A percentile compares a stretch with the other conserved stretches of the same genome.
phyloP scores from a whole-genome alignment of 2,888 invertebrate genomes.

The Euzophera pinguis region DNA sequence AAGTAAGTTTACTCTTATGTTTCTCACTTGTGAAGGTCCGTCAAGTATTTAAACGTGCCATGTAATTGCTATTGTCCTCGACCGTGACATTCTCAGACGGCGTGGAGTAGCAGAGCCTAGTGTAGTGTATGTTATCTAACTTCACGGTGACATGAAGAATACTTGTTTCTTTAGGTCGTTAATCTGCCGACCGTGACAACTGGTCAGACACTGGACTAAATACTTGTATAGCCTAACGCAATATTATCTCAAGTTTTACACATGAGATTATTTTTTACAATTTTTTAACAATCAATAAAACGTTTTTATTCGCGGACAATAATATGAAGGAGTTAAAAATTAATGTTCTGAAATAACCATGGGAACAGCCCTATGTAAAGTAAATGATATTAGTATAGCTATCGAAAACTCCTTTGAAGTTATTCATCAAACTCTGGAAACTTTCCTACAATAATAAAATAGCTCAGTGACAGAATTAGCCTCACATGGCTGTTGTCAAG shows the following conservation, averaged over 20 bases:
- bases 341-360: no score
- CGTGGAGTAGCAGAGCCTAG: background rate
- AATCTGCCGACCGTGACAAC: background rate
- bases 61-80: conserved; percentile 1
- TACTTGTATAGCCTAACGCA: background rate
- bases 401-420: background rate
- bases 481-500: conserved; percentile 10
- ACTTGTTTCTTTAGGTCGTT: background rate
- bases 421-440: background rate
- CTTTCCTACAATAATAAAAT: background rate
- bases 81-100: background rate
- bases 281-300: no score
- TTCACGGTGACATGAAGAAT: conserved; percentile 3
- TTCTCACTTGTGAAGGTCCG: background rate
- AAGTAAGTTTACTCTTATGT: no score
- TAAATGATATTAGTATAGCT: no score
- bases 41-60: background rate
- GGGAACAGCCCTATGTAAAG: no score
- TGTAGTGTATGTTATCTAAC: conserved; percentile 1
- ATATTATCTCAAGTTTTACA: background rate
- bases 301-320: no score
- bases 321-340: no score
- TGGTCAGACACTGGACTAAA: background rate
- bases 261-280: no score
- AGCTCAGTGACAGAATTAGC: conserved; percentile 3